A percentile compares a stretch with the other conserved stretches of the same genome.
Conservation (phyloP, 1,140 invertebrate species). For the Diorhabda sublineata region DNA sequence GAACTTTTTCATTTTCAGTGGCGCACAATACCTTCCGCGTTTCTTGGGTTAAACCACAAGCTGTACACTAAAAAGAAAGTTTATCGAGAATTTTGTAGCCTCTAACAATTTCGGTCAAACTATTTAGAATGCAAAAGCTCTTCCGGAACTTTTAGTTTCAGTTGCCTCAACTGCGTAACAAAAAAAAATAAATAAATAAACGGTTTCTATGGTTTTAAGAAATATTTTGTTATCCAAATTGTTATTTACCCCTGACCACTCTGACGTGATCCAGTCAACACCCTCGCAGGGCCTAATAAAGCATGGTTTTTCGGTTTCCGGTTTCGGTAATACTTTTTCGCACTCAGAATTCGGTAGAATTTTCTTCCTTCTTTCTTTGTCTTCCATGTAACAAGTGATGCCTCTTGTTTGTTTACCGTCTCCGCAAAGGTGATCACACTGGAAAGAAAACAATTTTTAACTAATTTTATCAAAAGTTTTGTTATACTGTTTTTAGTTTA, state of each 20-base stretch:
- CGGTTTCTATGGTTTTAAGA: too few species aligned
- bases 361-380: slow-evolving; percentile 60
- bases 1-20: slow-evolving; percentile 66
- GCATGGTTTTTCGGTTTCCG: slow-evolving; percentile 66
- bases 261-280: slow-evolving; percentile 83
- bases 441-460: slow-evolving; percentile 23
- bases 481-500: too few species aligned
- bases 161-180: too few species aligned
- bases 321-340: slow-evolving; percentile 57
- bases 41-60: slow-evolving; percentile 64
- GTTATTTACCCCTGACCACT: slow-evolving; percentile 80
- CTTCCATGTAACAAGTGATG: slow-evolving; percentile 70
- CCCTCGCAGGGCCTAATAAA: slow-evolving; percentile 81
- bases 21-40: slow-evolving; percentile 72
- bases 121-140: neutral
- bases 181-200: too few species aligned
- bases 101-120: neutral
- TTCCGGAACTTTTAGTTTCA: too few species aligned
- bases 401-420: slow-evolving; percentile 71
- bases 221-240: neutral
- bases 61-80: slow-evolving; percentile 35
- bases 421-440: slow-evolving; percentile 87
- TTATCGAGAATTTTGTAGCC: neutral
- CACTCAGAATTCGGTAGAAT: slow-evolving; percentile 71
- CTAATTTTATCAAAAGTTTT: too few species aligned